Conservation (phyloP, 2,113 vertebrate genomes). For the Hemibagrus wyckioides region DNA sequence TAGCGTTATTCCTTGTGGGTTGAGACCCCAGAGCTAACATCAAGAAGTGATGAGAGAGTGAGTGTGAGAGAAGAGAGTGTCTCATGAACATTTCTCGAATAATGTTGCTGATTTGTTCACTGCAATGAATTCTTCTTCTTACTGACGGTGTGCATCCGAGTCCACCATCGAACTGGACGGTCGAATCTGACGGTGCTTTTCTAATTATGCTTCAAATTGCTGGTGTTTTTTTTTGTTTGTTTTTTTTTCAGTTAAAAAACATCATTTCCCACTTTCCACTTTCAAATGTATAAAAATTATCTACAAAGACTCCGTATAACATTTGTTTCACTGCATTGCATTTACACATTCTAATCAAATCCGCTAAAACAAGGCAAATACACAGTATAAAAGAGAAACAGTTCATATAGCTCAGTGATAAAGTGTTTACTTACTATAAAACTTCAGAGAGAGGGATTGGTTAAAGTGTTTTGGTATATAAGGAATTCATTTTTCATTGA, state of each 20-base stretch:
- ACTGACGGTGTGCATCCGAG: not conserved
- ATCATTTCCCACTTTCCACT: not conserved
- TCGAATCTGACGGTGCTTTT: not conserved
- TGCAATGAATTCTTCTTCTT: not conserved
- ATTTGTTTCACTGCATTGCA: conserved; percentile 1
- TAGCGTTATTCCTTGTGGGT: conserved; percentile 19
- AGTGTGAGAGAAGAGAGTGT: too few relatives aligned
- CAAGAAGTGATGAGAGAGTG: conserved; percentile 34
- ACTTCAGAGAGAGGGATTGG: not conserved
- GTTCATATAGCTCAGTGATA: not conserved
- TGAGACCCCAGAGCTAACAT: conserved; percentile 60
- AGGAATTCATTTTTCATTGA: conserved; percentile 3
- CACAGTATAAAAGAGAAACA: conserved; percentile 29
- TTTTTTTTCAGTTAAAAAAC: not conserved
- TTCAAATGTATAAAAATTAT: conserved; percentile 18
- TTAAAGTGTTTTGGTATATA: not conserved
- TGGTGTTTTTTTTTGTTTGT: too few relatives aligned
- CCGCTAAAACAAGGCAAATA: conserved; percentile 5
- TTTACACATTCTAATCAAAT: conserved; percentile 22
- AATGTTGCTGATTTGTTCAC: not conserved
- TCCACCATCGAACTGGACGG: not conserved
- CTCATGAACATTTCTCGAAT: not conserved
- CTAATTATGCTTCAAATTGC: not conserved
- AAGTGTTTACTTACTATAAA: conserved; percentile 20
- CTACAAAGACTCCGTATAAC: conserved; percentile 5